These are phyloP conservation scores for Reticulitermes speratus DNA, from an alignment of 1,140 invertebrate species.

Conservation along the genomic window DNA sequence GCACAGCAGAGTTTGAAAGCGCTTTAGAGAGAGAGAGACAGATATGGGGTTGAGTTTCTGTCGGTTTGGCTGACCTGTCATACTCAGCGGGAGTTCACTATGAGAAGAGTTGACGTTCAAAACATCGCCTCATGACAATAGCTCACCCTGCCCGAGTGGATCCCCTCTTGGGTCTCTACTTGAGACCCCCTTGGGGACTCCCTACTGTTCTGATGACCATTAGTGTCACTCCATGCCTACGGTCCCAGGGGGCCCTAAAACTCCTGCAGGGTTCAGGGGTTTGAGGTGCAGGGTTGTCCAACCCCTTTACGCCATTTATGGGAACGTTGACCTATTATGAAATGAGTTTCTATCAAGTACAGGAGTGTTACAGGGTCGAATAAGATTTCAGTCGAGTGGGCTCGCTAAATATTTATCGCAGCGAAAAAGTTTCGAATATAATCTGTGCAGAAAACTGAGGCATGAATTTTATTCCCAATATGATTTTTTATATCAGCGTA, in stretches of 20 bases:
- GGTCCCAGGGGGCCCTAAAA: not conserved
- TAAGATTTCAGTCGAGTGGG: too few species aligned
- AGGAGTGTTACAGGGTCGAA: too few species aligned
- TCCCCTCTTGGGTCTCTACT: conserved; percentile 1
- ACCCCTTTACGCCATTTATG: not conserved
- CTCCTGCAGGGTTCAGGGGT: not conserved
- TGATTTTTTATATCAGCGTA: too few species aligned
- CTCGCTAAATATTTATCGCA: too few species aligned
- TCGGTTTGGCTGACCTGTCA: not conserved
- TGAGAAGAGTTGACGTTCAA: conserved; percentile 4
- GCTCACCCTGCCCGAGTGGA: not conserved
- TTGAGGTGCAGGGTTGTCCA: not conserved
- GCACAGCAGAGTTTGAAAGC: not conserved
- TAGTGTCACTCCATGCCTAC: not conserved
- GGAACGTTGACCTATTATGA: too few species aligned
- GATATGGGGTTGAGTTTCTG: not conserved
- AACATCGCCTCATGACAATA: conserved; percentile 12
- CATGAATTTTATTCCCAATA: too few species aligned
- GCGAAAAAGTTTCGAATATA: too few species aligned
- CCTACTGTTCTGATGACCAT: conserved; percentile 6
- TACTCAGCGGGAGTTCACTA: not conserved
- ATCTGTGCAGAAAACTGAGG: too few species aligned
- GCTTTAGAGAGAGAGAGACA: not conserved
- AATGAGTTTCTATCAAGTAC: too few species aligned
- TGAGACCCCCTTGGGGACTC: not conserved